These are phyloP conservation scores for Eudyptes chrysolophus DNA, from an alignment of 2,113 vertebrate genomes.

Conservation along the genomic window DNA sequence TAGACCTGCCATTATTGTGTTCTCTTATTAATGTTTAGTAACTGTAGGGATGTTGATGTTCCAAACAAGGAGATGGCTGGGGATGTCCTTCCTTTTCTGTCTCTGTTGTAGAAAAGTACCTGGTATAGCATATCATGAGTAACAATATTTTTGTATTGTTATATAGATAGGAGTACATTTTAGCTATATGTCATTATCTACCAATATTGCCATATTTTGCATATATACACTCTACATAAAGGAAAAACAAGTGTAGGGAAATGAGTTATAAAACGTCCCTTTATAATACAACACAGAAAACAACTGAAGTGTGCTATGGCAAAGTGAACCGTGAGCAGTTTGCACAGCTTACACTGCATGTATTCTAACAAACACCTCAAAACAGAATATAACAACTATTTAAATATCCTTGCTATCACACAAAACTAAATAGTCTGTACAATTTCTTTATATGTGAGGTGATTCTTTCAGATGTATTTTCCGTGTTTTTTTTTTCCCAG, in stretches of 20 bases:
- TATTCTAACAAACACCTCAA: neutral
- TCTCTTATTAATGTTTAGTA: neutral
- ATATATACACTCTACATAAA: neutral
- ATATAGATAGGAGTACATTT: neutral
- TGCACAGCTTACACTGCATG: neutral
- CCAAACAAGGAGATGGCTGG: neutral
- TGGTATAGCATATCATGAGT: neutral
- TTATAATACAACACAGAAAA: neutral
- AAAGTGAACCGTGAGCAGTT: neutral
- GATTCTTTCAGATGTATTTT: neutral
- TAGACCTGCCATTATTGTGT: neutral
- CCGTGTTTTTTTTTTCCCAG: neutral
- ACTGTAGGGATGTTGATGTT: neutral
- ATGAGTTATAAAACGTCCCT: neutral
- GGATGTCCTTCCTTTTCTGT: neutral
- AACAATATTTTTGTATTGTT: neutral
- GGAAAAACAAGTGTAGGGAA: neutral
- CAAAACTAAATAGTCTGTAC: neutral
- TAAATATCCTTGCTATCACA: neutral
- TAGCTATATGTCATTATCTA: neutral
- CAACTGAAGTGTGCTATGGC: neutral
- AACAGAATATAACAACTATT: neutral
- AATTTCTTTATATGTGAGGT: neutral
- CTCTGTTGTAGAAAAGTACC: neutral
- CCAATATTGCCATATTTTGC: neutral